Conservation (phyloP, 2,888 invertebrate species). For the Tromatobia lineatoria region DNA sequence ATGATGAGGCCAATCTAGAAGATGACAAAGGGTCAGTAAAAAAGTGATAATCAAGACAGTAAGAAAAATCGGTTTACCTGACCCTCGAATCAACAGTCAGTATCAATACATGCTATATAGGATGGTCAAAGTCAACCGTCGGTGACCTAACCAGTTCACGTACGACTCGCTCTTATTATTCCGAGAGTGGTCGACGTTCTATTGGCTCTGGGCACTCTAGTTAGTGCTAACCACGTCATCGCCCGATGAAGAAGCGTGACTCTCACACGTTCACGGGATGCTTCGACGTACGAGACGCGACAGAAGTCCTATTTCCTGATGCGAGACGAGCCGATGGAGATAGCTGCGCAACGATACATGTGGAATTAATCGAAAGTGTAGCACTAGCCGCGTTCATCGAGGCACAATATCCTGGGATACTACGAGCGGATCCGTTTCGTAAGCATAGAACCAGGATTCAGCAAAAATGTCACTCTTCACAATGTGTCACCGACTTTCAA, state of each 20-base stretch:
- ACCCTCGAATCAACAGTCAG: slow-evolving; percentile 13
- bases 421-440: too few relatives aligned
- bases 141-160: slow-evolving; percentile 67
- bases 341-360: slow-evolving; percentile 11
- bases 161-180: slow-evolving; percentile 68
- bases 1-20: not conserved
- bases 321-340: not conserved
- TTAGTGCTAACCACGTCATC: slow-evolving; percentile 70
- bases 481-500: too few relatives aligned
- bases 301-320: slow-evolving; percentile 20
- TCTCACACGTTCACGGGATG: slow-evolving; percentile 1
- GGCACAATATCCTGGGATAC: not conserved
- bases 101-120: not conserved
- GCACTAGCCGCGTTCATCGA: not conserved
- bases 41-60: slow-evolving; percentile 4
- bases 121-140: not conserved
- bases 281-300: slow-evolving; percentile 31
- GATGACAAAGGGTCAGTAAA: not conserved
- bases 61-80: not conserved
- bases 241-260: slow-evolving; percentile 59
- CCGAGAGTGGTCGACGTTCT: slow-evolving; percentile 58
- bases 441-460: too few relatives aligned
- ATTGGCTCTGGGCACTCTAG: slow-evolving; percentile 64
- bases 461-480: too few relatives aligned
- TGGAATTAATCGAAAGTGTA: slow-evolving; percentile 1